phyloP scores from a whole-genome alignment of 2,888 invertebrate genomes.

The Nymphalis c-album region DNA sequence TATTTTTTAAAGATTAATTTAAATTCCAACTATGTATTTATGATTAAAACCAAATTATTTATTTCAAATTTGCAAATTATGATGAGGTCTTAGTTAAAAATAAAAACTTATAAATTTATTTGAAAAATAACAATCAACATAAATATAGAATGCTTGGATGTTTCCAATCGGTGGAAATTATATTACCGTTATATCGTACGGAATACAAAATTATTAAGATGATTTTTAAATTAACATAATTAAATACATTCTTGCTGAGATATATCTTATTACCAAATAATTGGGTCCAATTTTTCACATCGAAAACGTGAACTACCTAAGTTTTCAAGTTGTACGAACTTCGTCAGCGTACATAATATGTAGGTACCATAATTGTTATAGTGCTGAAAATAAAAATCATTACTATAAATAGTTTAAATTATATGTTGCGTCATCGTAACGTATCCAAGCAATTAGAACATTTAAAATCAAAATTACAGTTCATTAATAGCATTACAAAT shows the following conservation, averaged over 20 bases:
- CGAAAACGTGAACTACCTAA: background rate
- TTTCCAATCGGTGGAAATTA: constrained; percentile 10
- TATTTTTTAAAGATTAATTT: too few relatives aligned
- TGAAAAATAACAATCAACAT: constrained; percentile 17
- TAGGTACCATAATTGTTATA: background rate
- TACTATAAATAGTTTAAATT: too few relatives aligned
- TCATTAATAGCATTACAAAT: background rate
- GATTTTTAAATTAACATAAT: constrained; percentile 3
- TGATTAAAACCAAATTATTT: background rate
- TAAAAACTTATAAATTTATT: background rate
- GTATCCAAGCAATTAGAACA: too few relatives aligned
- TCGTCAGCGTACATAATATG: background rate
- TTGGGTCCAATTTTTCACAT: background rate
- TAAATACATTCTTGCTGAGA: background rate
- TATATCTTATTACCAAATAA: constrained; percentile 7
- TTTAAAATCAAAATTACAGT: too few relatives aligned
- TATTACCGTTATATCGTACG: constrained; percentile 14
- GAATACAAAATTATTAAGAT: too few relatives aligned
- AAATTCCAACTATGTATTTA: too few relatives aligned
- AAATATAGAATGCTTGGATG: background rate
- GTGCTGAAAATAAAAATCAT: too few relatives aligned
- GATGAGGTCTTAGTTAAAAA: too few relatives aligned
- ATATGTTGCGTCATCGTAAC: too few relatives aligned
- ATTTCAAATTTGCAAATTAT: constrained; percentile 2
- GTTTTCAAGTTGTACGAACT: background rate